Conservation (phyloP, 2,113 vertebrate species). For the Amphiprion ocellaris region DNA sequence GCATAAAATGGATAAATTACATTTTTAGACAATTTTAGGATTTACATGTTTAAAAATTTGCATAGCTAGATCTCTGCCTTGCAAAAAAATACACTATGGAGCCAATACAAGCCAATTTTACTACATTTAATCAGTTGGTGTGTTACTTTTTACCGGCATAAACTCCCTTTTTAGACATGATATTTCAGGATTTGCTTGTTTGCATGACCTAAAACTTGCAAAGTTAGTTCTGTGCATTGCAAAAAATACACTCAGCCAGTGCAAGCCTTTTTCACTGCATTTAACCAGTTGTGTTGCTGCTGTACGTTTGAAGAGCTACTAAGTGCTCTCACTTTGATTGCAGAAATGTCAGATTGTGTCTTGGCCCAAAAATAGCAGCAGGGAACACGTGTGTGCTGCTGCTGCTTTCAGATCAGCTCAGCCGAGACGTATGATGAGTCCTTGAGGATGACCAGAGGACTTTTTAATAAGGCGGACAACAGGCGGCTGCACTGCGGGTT, state of each 20-base stretch:
- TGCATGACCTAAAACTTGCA: too few relatives aligned
- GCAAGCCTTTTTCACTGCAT: too few relatives aligned
- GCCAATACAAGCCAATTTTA: too few relatives aligned
- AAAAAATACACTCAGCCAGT: too few relatives aligned
- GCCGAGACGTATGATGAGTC: conserved; percentile 26
- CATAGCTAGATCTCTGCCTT: too few relatives aligned
- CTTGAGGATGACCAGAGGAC: conserved; percentile 61
- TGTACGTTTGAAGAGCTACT: conserved; percentile 38
- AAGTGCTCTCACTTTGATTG: conserved; percentile 25
- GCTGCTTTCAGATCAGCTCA: conserved; percentile 56
- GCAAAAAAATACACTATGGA: too few relatives aligned
- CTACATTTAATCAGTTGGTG: background rate
- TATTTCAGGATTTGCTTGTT: too few relatives aligned
- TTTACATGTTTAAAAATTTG: too few relatives aligned
- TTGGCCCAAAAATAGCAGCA: conserved; percentile 67
- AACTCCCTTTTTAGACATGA: too few relatives aligned
- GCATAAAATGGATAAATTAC: too few relatives aligned
- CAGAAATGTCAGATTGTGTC: conserved; percentile 60
- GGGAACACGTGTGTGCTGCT: conserved; percentile 31
- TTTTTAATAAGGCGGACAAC: conserved; percentile 45
- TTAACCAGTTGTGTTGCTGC: background rate
- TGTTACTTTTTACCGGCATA: background rate
- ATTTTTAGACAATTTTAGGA: too few relatives aligned
- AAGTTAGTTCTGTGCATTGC: too few relatives aligned
- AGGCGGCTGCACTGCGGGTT: conserved; percentile 3